Base-by-base conservation (phyloP, 1,140 invertebrate species). In the Oppia nitens region DNA sequence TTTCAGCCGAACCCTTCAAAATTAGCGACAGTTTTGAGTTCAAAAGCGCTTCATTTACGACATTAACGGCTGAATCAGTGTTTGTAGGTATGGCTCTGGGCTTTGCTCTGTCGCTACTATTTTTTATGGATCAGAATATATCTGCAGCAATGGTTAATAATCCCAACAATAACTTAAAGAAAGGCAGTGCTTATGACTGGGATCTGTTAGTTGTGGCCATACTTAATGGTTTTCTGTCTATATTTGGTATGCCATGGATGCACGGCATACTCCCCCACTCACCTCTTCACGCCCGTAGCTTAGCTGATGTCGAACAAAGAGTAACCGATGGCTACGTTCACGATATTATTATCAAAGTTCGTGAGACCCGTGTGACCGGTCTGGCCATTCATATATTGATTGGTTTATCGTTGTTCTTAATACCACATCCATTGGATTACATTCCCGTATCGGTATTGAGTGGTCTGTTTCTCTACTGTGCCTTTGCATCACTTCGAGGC, bases 391-490 rank as follows among this genome's bases (percentile, higher is more conserved):
- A 81, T 66, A 69, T 80, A 48, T 68, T 81, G 61, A 81, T 81
- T 61, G 78, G 79, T 23, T 67, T 80, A 28, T 80, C 79, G 6
- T 70, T 81, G 59, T 73, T 77, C 55, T 66, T 82, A 51, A 66
- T 81, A 45, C 79, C 78, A 0, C 74, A 75, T 63, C 78, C 78
- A 2, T 66, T 81, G 61, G 70, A 70, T 25, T 78, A 76, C 66
- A 81, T 82, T 59, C 79, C 80, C 49, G 74, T 75, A 1, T 74
- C 80, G 2, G 79, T 81, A 24, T 72, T 81, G 2, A 77, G 80
- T 65, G 80, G 80, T 21, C 72, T 82, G 14, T 81, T 82, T 67
- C 72, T 81, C 25, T 81, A 80, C 65, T 77, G 81, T 69, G 80
- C 79, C 12, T 71, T 81, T 53, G 80, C 78, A 3, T 78, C 78